These are phyloP conservation scores for Acanthosepion pharaonis DNA, from an alignment of 2,888 invertebrate genomes.

Conservation along the genomic window DNA sequence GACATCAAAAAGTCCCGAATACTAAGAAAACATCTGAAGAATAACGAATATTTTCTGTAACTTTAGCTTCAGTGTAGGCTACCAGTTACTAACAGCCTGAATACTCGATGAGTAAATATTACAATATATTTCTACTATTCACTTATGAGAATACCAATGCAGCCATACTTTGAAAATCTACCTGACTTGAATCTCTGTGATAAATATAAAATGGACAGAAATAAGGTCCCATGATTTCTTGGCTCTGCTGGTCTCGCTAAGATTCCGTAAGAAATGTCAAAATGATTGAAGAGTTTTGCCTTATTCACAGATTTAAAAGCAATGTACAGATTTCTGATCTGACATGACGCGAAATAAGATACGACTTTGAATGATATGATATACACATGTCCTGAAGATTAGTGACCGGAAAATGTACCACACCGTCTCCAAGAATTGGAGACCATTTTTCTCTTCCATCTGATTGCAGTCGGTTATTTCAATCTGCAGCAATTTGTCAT, in stretches of 20 bases:
- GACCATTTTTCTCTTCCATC: background rate
- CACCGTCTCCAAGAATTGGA: background rate
- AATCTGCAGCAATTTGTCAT: background rate
- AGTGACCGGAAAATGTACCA: constrained; percentile 15
- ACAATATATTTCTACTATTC: no score
- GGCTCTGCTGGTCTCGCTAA: background rate
- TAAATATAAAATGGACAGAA: background rate
- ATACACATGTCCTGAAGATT: constrained; percentile 33
- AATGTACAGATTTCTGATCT: background rate
- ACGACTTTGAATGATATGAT: background rate
- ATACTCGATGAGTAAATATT: no score
- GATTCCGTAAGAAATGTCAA: background rate
- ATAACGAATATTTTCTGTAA: no score
- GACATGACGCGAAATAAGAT: background rate
- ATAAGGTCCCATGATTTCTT: background rate
- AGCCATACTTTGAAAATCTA: no score
- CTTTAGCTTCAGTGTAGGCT: no score
- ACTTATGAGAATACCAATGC: no score
- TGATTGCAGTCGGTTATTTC: background rate
- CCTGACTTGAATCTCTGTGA: no score
- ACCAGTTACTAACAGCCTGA: no score
- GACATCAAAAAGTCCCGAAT: no score
- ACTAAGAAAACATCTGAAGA: no score
- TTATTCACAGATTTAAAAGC: background rate
- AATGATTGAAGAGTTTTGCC: background rate